Evolutionary conservation across 2,113 vertebrate genomes (phyloP).

Genomic region (human): DNA sequence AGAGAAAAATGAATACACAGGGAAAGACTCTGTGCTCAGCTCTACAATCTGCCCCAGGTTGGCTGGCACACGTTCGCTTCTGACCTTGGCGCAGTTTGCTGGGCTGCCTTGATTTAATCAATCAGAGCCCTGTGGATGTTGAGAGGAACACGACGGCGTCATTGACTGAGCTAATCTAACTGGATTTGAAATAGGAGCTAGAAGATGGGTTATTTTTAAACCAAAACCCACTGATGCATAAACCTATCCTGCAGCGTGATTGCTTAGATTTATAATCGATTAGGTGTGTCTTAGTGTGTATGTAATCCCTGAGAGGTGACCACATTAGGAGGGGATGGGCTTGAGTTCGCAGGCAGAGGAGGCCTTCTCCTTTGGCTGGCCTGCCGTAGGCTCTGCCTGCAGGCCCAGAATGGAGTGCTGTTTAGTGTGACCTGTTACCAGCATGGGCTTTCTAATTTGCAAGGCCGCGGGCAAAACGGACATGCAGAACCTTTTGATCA

Average conservation of each 20-base stretch:
- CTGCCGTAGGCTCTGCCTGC: rapidly evolving
- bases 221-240: neutral
- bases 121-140: neutral
- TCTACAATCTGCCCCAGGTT: neutral
- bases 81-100: neutral
- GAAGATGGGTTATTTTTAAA: conserved; percentile 41
- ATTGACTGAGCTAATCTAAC: conserved; percentile 41
- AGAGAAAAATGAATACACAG: neutral
- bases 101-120: conserved; percentile 33
- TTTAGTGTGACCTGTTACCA: neutral
- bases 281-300: neutral
- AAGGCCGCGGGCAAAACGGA: neutral
- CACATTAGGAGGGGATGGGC: neutral
- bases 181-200: conserved; percentile 27
- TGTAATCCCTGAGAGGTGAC: neutral
- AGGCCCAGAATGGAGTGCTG: no score
- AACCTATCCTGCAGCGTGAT: neutral
- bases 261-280: neutral
- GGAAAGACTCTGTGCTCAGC: neutral
- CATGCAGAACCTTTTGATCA: neutral
- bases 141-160: neutral
- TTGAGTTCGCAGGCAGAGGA: neutral
- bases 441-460: neutral
- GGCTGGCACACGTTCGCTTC: neutral
- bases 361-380: neutral